Evolutionary conservation across 2,888 invertebrate species (phyloP), one percentile per base, ranked within the genome.

Genomic region (Stegana nigrithorax): DNA sequence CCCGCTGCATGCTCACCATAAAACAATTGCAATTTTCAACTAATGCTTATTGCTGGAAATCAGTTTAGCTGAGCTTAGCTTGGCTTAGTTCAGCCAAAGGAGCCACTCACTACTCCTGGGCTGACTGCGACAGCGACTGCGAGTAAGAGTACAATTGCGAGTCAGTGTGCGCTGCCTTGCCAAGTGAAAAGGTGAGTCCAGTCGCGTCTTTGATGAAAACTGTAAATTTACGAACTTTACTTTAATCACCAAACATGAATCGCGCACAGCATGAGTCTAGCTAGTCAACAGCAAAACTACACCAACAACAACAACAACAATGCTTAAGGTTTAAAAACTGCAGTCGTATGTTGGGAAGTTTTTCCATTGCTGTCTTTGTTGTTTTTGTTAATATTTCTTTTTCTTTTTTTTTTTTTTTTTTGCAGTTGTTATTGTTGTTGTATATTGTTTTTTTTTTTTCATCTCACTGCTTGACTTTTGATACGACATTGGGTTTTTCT

Each of bases 11-110:
- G n/a, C n/a, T n/a, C n/a, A n/a, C n/a, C n/a, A n/a, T n/a, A 23
- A 55, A 80, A 79, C 81, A 81, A 81, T 81, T 80, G 75, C 81
- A 81, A 81, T 81, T 81, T 81, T 79, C 80, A 75, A 73, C 83
- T 81, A 81, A 81, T 81, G 82, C 83, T 81, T 81, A 81, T 81
- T 81, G 83, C 82, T 81, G 79, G 81, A 82, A 82, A 82, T 81
- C 82, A 82, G 80, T 80, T 80, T 80, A 78, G n/a, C n/a, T n/a
- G 73, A 66, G 69, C 50, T 50, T 25, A 26, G n/a, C n/a, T n/a
- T 61, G 57, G 61, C 62, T 60, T 58, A 53, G 59, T 51, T 57
- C 71, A 80, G 70, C 70, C 70, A 72, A 73, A 71, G 69, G 72
- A 74, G 73, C 63, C 65, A 26, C 23, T 21, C 19, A 32, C 17